These are phyloP conservation scores for Cotesia congregata DNA, from an alignment of 2,888 invertebrate genomes.

Conservation along the genomic window DNA sequence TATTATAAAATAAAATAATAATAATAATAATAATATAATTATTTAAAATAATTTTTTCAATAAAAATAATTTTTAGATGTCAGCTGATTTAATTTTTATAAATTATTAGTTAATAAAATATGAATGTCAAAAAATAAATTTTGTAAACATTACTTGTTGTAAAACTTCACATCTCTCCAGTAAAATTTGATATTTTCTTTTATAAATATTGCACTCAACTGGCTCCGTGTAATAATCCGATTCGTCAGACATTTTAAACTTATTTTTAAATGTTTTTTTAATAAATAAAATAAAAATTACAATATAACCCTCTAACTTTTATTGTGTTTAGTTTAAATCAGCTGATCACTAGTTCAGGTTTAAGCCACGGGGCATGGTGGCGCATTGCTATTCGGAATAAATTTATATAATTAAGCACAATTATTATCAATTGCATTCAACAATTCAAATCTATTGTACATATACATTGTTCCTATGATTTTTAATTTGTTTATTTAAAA, in stretches of 20 bases:
- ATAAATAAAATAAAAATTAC: neutral
- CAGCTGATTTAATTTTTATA: too few species aligned
- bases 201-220: conserved; percentile 78
- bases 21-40: conserved; percentile 11
- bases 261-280: neutral
- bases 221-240: conserved; percentile 74
- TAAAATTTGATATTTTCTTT: conserved; percentile 81
- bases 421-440: neutral
- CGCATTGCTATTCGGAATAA: neutral
- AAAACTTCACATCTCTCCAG: conserved; percentile 82
- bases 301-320: neutral
- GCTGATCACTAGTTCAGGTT: neutral
- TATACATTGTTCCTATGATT: neutral
- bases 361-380: neutral
- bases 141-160: conserved; percentile 72
- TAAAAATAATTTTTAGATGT: conserved; percentile 18
- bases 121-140: neutral
- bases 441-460: neutral
- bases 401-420: neutral
- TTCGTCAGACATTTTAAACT: conserved; percentile 73
- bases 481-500: neutral
- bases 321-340: neutral
- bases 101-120: too few species aligned
- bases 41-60: neutral
- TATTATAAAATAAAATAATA: neutral